These are phyloP conservation scores for Alces alces DNA, from an alignment of 2,113 vertebrate genomes.

Conservation along the genomic window DNA sequence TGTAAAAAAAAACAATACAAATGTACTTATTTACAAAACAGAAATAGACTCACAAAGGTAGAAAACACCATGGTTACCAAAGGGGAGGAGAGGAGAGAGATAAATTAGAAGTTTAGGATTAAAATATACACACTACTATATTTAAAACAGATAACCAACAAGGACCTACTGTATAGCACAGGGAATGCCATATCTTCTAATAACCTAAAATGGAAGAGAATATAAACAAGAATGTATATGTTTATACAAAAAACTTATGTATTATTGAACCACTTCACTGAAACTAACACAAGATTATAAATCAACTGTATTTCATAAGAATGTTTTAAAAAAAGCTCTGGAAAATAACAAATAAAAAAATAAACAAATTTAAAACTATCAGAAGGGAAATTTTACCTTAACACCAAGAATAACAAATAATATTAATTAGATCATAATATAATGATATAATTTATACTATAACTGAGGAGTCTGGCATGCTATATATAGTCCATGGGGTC, in stretches of 20 bases:
- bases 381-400: background rate
- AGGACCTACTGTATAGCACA: background rate
- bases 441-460: background rate
- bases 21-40: background rate
- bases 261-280: background rate
- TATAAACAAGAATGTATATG: background rate
- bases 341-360: background rate
- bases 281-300: background rate
- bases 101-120: background rate
- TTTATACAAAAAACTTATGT: background rate
- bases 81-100: background rate
- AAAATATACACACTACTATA: background rate
- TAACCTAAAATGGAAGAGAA: background rate
- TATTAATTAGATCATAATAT: background rate
- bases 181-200: background rate
- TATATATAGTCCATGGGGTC: background rate
- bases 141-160: background rate
- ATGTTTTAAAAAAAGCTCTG: too few species aligned
- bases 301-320: background rate
- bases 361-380: background rate
- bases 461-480: background rate
- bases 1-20: background rate
- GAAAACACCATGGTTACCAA: background rate
- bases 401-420: background rate
- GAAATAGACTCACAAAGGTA: background rate